phyloP scores from a whole-genome alignment of 2,797 vertebrate genomes.

The Thripadectes ignobilis region DNA sequence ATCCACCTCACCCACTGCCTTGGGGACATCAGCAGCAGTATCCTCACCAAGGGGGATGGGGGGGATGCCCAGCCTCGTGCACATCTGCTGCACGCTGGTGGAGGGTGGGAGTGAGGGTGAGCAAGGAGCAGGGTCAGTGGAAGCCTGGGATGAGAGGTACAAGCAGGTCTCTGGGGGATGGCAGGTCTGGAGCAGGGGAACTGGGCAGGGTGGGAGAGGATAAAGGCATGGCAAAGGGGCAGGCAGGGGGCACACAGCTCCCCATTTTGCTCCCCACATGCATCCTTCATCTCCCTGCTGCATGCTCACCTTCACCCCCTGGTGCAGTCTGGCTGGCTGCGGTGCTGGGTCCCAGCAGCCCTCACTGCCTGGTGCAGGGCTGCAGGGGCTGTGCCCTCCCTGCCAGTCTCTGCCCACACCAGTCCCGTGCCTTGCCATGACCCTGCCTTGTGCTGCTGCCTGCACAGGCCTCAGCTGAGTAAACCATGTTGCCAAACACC shows the following conservation, averaged over 20 bases:
- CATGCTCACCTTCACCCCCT: not conserved
- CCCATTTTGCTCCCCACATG: not conserved
- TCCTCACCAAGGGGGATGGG: not conserved
- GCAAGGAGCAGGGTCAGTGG: not conserved
- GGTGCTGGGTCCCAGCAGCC: accelerated
- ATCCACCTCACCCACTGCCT: not conserved
- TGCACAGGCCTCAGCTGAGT: slow-evolving; percentile 2
- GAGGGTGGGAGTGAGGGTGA: not conserved
- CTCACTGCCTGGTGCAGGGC: not conserved
- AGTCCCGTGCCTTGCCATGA: slow-evolving; percentile 25
- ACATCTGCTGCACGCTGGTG: not conserved
- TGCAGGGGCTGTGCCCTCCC: not conserved
- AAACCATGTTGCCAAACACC: slow-evolving; percentile 44
- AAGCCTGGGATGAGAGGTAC: not conserved
- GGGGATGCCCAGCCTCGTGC: not conserved
- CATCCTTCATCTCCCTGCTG: not conserved
- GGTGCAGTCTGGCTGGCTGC: accelerated
- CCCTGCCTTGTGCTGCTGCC: slow-evolving; percentile 40
- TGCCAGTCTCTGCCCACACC: not conserved
- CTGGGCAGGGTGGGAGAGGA: accelerated
- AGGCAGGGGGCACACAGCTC: not conserved
- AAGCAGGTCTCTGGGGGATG: not conserved
- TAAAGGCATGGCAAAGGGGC: not conserved
- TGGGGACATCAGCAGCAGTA: not conserved
- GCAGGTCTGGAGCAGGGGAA: not conserved